Evolutionary conservation across 2,888 invertebrate species (phyloP).

Genomic region (Brachyptera putata): DNA sequence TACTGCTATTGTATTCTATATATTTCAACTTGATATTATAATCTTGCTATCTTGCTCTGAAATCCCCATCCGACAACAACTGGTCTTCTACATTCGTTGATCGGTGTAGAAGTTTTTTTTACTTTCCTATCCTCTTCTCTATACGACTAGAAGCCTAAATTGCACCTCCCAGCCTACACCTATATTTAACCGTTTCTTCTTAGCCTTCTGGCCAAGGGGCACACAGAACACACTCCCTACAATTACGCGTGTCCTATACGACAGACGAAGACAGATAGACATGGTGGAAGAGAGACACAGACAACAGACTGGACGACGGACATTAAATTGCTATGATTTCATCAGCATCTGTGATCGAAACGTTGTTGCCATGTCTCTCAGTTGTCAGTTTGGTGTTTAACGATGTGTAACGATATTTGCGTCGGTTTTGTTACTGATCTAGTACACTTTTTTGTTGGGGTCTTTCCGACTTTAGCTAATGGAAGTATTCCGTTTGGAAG

Average conservation of each 20-base stretch:
- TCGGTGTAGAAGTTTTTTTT: too few species aligned
- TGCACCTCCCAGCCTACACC: slow-evolving; percentile 21
- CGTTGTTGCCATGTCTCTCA: slow-evolving; percentile 27
- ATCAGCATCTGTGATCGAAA: slow-evolving; percentile 18
- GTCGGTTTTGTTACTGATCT: too few species aligned
- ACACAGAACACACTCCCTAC: slow-evolving; percentile 12
- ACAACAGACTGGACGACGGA: slow-evolving; percentile 6
- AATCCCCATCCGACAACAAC: slow-evolving; percentile 3
- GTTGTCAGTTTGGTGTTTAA: slow-evolving; percentile 3
- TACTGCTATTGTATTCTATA: too few species aligned
- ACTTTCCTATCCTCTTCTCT: too few species aligned
- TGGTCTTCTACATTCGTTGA: neutral
- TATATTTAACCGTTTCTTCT: slow-evolving; percentile 24
- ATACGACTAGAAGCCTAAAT: slow-evolving; percentile 3
- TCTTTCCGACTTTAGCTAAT: too few species aligned
- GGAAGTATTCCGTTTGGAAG: too few species aligned
- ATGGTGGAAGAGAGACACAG: slow-evolving; percentile 14
- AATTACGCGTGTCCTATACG: slow-evolving; percentile 19
- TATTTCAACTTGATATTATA: neutral
- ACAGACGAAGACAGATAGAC: slow-evolving; percentile 16
- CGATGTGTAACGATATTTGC: too few species aligned
- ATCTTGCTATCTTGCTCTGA: slow-evolving; percentile 8
- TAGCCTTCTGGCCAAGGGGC: slow-evolving; percentile 17
- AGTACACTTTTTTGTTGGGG: too few species aligned
- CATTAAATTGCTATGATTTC: slow-evolving; percentile 27